A percentile compares a stretch with the other conserved stretches of the same genome.
Evolutionary conservation across 2,113 vertebrate species (phyloP).

Genomic region (Agelaius phoeniceus): DNA sequence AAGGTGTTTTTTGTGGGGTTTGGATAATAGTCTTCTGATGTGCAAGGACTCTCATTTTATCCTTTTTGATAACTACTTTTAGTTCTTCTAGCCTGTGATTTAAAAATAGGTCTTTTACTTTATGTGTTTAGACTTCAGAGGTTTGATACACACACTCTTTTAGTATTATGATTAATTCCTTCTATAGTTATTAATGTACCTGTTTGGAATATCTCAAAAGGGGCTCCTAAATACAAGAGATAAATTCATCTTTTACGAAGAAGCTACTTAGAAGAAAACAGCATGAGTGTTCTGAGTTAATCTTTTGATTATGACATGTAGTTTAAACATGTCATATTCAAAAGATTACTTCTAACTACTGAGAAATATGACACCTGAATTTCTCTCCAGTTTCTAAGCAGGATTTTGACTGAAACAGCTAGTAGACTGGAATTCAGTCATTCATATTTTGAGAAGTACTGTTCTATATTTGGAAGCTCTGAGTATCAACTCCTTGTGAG

Average conservation of each 20-base stretch:
- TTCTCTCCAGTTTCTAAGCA: background rate
- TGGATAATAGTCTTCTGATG: background rate
- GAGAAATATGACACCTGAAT: background rate
- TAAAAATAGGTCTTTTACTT: background rate
- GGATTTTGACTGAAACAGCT: background rate
- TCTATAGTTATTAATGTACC: background rate
- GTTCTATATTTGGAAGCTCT: background rate
- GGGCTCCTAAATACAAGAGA: background rate
- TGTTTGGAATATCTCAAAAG: background rate
- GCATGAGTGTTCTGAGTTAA: background rate
- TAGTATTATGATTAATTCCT: background rate
- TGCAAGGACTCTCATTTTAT: background rate
- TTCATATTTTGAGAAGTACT: background rate
- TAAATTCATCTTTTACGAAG: background rate
- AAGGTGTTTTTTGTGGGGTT: slow-evolving; percentile 29
- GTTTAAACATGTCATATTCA: background rate
- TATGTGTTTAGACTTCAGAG: background rate
- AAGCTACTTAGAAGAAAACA: background rate
- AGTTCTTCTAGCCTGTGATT: background rate
- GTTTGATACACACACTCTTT: background rate
- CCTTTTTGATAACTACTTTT: background rate
- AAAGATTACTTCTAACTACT: background rate
- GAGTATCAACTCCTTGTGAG: background rate
- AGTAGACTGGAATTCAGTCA: background rate
- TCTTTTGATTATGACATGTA: background rate